Conservation (phyloP, 2,797 vertebrate genomes). For the Fistularia tabacaria region DNA sequence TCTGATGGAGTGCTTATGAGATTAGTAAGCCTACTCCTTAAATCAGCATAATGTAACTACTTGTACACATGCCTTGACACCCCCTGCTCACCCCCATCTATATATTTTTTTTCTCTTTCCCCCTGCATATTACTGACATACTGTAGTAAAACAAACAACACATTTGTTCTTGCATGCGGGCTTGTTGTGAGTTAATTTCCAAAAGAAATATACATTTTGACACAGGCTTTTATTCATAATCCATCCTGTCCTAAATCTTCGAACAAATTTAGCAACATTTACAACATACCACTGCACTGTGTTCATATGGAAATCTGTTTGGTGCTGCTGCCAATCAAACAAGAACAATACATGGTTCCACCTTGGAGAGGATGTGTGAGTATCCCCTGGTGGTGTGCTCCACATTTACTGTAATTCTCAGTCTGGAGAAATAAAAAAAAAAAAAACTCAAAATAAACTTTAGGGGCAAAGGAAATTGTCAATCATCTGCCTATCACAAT, state of each 20-base stretch:
- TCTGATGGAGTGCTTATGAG: slow-evolving; percentile 28
- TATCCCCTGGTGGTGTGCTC: slow-evolving; percentile 52
- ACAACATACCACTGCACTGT: slow-evolving; percentile 21
- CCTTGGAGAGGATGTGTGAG: slow-evolving; percentile 42
- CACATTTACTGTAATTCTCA: slow-evolving; percentile 47
- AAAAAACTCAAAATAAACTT: slow-evolving; percentile 2
- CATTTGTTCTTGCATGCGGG: no score
- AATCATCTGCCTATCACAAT: neutral
- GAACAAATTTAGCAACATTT: slow-evolving; percentile 2
- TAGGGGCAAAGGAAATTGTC: slow-evolving; percentile 4
- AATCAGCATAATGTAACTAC: slow-evolving; percentile 50
- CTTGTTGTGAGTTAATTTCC: no score
- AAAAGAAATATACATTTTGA: slow-evolving; percentile 4
- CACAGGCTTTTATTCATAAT: slow-evolving; percentile 17
- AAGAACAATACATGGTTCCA: slow-evolving; percentile 51
- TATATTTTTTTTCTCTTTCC: no score
- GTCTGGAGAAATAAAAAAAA: slow-evolving; percentile 9
- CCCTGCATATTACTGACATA: no score
- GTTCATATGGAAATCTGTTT: slow-evolving; percentile 48
- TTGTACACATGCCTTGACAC: slow-evolving; percentile 18
- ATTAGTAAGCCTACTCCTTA: slow-evolving; percentile 49
- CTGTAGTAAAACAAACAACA: slow-evolving; percentile 4
- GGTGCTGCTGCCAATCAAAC: slow-evolving; percentile 29
- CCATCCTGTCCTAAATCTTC: no score
- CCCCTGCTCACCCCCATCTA: slow-evolving; percentile 12